Evolutionary conservation across 2,113 vertebrate genomes (phyloP).

Genomic region (Rallus limicola): DNA sequence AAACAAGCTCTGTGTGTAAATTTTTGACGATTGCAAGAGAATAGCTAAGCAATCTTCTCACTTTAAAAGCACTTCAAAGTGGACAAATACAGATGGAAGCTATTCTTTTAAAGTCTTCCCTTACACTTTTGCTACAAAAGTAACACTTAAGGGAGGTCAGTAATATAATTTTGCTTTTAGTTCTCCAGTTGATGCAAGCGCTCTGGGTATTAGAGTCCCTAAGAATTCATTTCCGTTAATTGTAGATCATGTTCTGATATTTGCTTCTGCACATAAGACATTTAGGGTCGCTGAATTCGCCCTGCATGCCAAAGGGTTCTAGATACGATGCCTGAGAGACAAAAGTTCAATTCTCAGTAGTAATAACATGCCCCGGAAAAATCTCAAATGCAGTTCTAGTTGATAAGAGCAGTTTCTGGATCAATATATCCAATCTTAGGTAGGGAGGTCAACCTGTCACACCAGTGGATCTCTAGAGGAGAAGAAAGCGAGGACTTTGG

Average conservation of each 20-base stretch:
- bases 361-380: slow-evolving; percentile 40
- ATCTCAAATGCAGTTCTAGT: slow-evolving; percentile 29
- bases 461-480: slow-evolving; percentile 63
- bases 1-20: not conserved
- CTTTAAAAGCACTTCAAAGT: not conserved
- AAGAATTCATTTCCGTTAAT: slow-evolving; percentile 41
- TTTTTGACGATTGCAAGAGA: not conserved
- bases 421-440: slow-evolving; percentile 75
- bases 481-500: not conserved
- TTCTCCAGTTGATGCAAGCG: not conserved
- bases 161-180: not conserved
- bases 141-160: not conserved
- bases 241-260: slow-evolving; percentile 41
- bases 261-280: slow-evolving; percentile 41
- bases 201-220: slow-evolving; percentile 38
- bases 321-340: not conserved
- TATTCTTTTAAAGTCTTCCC: not conserved
- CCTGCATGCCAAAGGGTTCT: slow-evolving; percentile 50
- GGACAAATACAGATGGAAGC: not conserved
- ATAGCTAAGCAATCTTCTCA: not conserved
- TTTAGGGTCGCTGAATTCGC: slow-evolving; percentile 43
- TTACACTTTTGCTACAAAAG: not conserved
- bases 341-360: slow-evolving; percentile 41
- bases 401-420: slow-evolving; percentile 69
- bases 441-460: slow-evolving; percentile 70